Base-by-base conservation (phyloP, 2,888 invertebrate species). In the Drosophila kuntzei region DNA sequence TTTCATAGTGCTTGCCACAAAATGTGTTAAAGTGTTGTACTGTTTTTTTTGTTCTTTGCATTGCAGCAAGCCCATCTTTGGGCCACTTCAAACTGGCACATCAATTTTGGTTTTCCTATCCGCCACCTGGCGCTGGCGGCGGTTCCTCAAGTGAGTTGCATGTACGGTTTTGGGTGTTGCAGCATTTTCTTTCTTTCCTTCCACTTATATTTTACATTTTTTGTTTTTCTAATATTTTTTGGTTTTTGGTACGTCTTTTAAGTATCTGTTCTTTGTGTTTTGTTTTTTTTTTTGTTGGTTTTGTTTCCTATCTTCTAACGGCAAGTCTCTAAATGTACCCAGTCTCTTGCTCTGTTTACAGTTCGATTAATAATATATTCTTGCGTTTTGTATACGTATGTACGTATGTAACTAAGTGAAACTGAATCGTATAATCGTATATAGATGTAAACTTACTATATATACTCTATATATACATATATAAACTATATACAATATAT, bases 101-200 rank as follows among this genome's bases (percentile, higher is more conserved):
- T 93, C 96, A 96, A 94, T 96, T 96, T 93, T 96, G 96, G 96
- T 96, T 96, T 91, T 96, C 96, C 72, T 96, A 95, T 93, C 95
- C 96, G 93, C 96, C 96, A 90, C 95, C 95, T 89, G 95, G 95
- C 93, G 95, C 95, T 93, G 94, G 94, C 91, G 93, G 94, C 90
- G 93, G 94, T 89, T 94, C 94, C 90, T 94, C 94, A 90, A 94
- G 94, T 90, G 94, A 94, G 90, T 91, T 66, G 70, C 71, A 75
- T 80, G 80, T 79, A 66, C 54, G 70, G 60, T 60, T 58, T 64
- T 58, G 29, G 49, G 39, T 55, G 62, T 70, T 70, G 76, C 59
- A 76, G 55, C 69, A 60, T 61, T 60, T 60, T n/a, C 14, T 36
- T 18, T 16, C 14, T 32, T 41, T 36, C 25, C n/a, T 36, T 36